Percentiles rank a stretch among this genome's conserved stretches.
Conservation (phyloP, 1,140 invertebrate genomes). For the Saccostrea echinata region DNA sequence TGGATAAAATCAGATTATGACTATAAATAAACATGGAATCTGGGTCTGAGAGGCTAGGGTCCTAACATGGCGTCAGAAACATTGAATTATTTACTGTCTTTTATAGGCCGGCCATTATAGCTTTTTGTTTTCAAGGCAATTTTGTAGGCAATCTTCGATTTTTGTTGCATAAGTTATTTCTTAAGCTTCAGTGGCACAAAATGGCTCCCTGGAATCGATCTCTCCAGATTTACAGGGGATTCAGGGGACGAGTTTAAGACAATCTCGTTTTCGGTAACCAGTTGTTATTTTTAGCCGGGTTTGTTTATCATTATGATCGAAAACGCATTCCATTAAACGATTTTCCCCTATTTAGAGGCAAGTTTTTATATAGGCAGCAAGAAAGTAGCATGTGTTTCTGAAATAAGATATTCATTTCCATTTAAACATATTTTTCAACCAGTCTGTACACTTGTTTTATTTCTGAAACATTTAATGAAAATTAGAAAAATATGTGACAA, state of each 20-base stretch:
- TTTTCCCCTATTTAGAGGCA: not conserved
- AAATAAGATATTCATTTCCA: no score
- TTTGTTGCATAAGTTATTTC: not conserved
- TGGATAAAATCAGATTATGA: not conserved
- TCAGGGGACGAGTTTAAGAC: not conserved
- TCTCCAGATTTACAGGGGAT: not conserved
- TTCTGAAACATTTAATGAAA: no score
- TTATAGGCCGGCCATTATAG: not conserved
- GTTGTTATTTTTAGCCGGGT: not conserved
- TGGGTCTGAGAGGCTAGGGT: not conserved
- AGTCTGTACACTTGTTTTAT: no score
- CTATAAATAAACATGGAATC: not conserved
- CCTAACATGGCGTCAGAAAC: not conserved
- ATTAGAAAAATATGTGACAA: no score
- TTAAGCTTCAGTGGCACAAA: not conserved
- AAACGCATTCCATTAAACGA: not conserved
- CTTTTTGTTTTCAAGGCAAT: not conserved
- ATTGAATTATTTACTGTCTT: constrained; percentile 7
- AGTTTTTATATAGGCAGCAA: no score
- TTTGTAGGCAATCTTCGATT: constrained; percentile 10
- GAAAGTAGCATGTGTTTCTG: no score
- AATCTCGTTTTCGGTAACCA: not conserved
- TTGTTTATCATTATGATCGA: not conserved
- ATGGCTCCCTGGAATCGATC: not conserved
- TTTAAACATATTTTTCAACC: no score